Base-by-base conservation (phyloP, 2,888 invertebrate species). In the Urechis unicinctus region DNA sequence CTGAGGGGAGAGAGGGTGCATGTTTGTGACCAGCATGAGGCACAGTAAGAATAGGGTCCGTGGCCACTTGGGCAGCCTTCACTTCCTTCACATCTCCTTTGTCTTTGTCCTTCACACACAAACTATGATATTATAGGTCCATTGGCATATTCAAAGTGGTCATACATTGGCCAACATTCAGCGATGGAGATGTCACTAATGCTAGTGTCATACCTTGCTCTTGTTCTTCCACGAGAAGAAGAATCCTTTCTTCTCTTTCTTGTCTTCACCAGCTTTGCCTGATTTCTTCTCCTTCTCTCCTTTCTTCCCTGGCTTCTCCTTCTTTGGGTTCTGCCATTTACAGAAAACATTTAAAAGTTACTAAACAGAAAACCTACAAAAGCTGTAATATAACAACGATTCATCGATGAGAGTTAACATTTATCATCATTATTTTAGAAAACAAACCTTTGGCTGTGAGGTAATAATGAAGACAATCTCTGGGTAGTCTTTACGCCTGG, bases 401-500 rank as follows among this genome's bases (percentile, higher is more conserved):
- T n/a, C n/a, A n/a, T n/a, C n/a, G n/a, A n/a, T n/a, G n/a, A n/a
- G n/a, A n/a, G n/a, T n/a, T n/a, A n/a, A n/a, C n/a, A n/a, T n/a
- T n/a, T n/a, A n/a, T n/a, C n/a, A n/a, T n/a, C n/a, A n/a, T n/a
- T n/a, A n/a, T n/a, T n/a, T n/a, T n/a, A n/a, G n/a, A n/a, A n/a
- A n/a, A n/a, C 54, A 25, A 13, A 55, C 56, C 52, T 57, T 57
- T 24, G 51, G 52, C 43, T 58, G 58, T 29, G 55, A 36, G 80
- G 68, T 65, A 36, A 75, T 69, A 52, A 93, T 90, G 61, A 83
- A 84, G 44, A 91, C 81, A 55, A 95, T 91, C 78, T 95, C 93
- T 44, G 84, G 82, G 51, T 91, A 83, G 56, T 88, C 88, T 77
- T 95, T 95, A 43, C 95, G 82, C 2, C 85, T 81, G 0, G 94